phyloP scores from a whole-genome alignment of 2,888 invertebrate genomes.

The Diarsia rubi region DNA sequence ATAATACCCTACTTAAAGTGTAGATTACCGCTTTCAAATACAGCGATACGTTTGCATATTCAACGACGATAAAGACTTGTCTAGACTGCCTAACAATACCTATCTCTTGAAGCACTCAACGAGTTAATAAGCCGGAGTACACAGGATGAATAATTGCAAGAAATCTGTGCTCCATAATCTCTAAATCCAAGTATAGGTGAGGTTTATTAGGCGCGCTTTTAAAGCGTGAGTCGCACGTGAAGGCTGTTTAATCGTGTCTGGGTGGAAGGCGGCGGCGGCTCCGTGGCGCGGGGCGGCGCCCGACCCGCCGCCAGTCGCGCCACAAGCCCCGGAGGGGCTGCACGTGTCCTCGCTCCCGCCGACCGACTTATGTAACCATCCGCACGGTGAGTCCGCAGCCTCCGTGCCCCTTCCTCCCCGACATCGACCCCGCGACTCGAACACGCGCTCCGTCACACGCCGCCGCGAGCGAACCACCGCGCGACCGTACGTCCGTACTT shows the following conservation, averaged over 20 bases:
- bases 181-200: conserved; percentile 79
- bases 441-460: conserved; percentile 70
- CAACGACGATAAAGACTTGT: conserved; percentile 51
- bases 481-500: conserved; percentile 78
- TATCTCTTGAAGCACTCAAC: conserved; percentile 25
- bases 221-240: conserved; percentile 81
- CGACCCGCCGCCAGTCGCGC: conserved; percentile 86
- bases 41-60: conserved; percentile 59
- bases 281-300: conserved; percentile 88
- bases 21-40: conserved; percentile 58
- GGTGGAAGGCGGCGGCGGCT: conserved; percentile 80
- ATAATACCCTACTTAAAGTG: conserved; percentile 46
- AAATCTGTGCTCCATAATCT: conserved; percentile 73
- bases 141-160: conserved; percentile 62
- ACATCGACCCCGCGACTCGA: conserved; percentile 74
- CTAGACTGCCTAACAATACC: conserved; percentile 49
- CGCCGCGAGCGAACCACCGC: conserved; percentile 69
- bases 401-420: conserved; percentile 83
- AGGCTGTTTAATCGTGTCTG: conserved; percentile 87
- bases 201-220: conserved; percentile 84
- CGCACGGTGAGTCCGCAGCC: conserved; percentile 89
- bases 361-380: conserved; percentile 90
- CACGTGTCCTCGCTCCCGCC: conserved; percentile 86
- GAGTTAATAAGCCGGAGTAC: conserved; percentile 51
- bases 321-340: conserved; percentile 87